Evolutionary conservation across 1,140 invertebrate species (phyloP).

Genomic region (Megalonaias nervosa): DNA sequence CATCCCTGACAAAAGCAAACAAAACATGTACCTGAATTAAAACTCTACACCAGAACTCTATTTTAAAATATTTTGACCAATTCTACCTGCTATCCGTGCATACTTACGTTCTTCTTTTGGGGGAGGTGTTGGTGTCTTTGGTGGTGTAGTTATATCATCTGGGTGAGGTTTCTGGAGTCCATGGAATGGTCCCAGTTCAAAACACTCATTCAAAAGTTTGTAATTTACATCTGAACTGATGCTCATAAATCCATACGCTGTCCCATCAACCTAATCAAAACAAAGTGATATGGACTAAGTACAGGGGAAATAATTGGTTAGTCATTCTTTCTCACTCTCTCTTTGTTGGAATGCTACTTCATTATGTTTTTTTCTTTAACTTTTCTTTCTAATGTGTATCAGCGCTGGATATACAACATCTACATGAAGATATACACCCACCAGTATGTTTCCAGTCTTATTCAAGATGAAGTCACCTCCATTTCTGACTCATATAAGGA

Average conservation of each 20-base stretch:
- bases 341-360: too few species aligned
- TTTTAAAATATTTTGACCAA: neutral
- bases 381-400: too few species aligned
- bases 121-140: slow-evolving; percentile 49
- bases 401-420: too few species aligned
- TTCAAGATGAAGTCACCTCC: too few species aligned
- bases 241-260: slow-evolving; percentile 76
- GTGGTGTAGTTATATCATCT: slow-evolving; percentile 53
- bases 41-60: neutral
- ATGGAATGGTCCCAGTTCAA: slow-evolving; percentile 79
- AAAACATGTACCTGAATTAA: neutral
- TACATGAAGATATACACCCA: too few species aligned
- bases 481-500: too few species aligned
- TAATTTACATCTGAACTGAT: slow-evolving; percentile 78
- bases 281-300: neutral
- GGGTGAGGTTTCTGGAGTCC: slow-evolving; percentile 73
- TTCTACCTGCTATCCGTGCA: neutral
- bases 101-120: slow-evolving; percentile 16
- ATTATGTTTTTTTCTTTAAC: too few species aligned
- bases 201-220: slow-evolving; percentile 78
- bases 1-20: neutral
- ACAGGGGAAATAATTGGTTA: too few species aligned
- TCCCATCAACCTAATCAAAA: slow-evolving; percentile 65
- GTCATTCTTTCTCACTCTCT: too few species aligned
- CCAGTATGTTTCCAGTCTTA: too few species aligned